phyloP scores from a whole-genome alignment of 2,113 vertebrate genomes.

The Ardeotis arabs region DNA sequence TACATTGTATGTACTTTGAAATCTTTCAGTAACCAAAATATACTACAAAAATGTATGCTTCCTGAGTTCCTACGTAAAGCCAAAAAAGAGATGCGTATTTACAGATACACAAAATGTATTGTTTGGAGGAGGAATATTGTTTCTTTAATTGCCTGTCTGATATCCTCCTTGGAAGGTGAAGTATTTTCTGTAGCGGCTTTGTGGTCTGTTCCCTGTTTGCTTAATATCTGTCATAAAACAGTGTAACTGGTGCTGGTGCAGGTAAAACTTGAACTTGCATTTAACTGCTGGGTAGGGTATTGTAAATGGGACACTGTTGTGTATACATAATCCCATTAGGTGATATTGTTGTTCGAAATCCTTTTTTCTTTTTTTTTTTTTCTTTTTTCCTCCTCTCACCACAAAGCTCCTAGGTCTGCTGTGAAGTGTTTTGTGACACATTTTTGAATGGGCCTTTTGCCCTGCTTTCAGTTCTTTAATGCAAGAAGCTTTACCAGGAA shows the following conservation, averaged over 20 bases:
- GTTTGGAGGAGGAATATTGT: neutral
- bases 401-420: constrained; percentile 1
- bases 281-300: neutral
- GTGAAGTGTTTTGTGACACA: constrained; percentile 27
- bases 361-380: neutral
- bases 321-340: neutral
- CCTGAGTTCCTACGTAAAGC: neutral
- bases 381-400: neutral
- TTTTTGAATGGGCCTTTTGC: constrained; percentile 62
- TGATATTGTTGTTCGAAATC: constrained; percentile 14
- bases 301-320: constrained; percentile 1
- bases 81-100: neutral
- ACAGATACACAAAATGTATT: neutral
- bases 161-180: neutral
- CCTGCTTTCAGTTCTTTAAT: constrained; percentile 38
- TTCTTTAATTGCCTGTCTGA: neutral
- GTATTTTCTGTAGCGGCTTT: neutral
- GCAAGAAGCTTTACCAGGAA: constrained; percentile 43
- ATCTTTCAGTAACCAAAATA: neutral
- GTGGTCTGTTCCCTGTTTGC: neutral
- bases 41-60: neutral
- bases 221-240: neutral
- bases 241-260: neutral
- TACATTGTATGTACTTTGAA: neutral
- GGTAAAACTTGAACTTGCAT: neutral